A percentile compares a stretch with the other conserved stretches of the same genome.
Conservation (phyloP, 2,113 vertebrate genomes). For the Zosterops lateralis region DNA sequence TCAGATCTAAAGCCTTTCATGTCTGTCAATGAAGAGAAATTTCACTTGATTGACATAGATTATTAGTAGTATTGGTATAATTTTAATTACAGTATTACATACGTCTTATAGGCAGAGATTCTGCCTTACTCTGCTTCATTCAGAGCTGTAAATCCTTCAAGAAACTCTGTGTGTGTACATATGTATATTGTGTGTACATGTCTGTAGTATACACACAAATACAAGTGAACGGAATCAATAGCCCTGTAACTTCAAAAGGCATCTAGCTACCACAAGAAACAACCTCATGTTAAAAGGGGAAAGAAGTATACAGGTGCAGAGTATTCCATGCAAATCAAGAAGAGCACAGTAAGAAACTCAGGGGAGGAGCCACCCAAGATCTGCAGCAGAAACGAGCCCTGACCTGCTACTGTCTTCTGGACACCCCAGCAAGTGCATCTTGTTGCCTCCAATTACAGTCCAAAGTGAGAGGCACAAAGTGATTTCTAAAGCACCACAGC, state of each 20-base stretch:
- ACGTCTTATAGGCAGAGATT: not conserved
- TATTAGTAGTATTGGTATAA: not conserved
- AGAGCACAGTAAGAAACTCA: not conserved
- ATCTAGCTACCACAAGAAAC: not conserved
- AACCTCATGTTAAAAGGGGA: not conserved
- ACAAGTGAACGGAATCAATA: not conserved
- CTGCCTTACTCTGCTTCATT: not conserved
- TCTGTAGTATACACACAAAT: not conserved
- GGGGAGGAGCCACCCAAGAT: not conserved
- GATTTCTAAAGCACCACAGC: not conserved
- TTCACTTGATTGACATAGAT: not conserved
- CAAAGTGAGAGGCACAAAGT: not conserved
- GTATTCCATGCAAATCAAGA: not conserved
- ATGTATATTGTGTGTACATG: not conserved
- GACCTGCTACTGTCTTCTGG: accelerated
- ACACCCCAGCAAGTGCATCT: not conserved
- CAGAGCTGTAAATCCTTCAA: not conserved
- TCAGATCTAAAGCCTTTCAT: not conserved
- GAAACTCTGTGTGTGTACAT: not conserved
- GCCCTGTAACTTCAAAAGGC: not conserved
- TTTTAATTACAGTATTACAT: not conserved
- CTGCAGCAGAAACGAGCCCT: not conserved
- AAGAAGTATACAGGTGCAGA: not conserved
- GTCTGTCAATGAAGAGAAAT: not conserved
- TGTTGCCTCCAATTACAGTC: not conserved